Percentiles rank a stretch among this genome's conserved stretches.
These are phyloP conservation scores for Diplosoma virens DNA, from an alignment of 23 tunicate species.

Conservation along the genomic window DNA sequence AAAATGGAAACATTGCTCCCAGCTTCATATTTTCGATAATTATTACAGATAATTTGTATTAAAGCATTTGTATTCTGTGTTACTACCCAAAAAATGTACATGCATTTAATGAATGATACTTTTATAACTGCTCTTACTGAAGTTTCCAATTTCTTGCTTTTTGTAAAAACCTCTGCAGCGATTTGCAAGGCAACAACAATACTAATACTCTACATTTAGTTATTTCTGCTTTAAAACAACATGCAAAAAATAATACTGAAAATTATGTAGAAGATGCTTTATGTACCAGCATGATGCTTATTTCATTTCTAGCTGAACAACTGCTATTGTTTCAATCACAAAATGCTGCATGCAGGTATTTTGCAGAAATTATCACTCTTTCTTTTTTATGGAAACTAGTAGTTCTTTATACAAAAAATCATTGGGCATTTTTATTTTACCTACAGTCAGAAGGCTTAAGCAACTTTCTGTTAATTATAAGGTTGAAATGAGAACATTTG, in stretches of 20 bases:
- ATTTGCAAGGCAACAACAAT: neutral
- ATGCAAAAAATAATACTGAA: neutral
- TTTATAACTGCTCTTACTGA: neutral
- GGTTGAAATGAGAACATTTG: conserved; percentile 13
- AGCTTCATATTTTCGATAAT: neutral
- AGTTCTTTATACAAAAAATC: neutral
- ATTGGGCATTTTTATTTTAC: neutral
- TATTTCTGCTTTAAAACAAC: conserved; percentile 2
- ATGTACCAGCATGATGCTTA: neutral
- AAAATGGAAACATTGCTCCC: neutral
- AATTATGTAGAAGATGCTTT: neutral
- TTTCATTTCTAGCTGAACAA: neutral
- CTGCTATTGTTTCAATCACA: neutral
- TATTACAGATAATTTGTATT: neutral
- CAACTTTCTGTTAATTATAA: conserved; percentile 13
- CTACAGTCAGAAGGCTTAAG: conserved; percentile 1
- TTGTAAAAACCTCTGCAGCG: conserved; percentile 5
- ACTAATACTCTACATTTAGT: neutral
- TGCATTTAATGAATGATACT: neutral
- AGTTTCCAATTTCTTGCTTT: neutral
- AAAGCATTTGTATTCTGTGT: conserved; percentile 6
- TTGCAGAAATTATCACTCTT: neutral
- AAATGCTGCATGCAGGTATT: conserved; percentile 2
- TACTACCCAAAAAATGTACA: neutral
- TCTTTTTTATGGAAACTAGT: conserved; percentile 21